Conservation (phyloP, 2,797 vertebrate genomes). For the Pitangus sulphuratus region DNA sequence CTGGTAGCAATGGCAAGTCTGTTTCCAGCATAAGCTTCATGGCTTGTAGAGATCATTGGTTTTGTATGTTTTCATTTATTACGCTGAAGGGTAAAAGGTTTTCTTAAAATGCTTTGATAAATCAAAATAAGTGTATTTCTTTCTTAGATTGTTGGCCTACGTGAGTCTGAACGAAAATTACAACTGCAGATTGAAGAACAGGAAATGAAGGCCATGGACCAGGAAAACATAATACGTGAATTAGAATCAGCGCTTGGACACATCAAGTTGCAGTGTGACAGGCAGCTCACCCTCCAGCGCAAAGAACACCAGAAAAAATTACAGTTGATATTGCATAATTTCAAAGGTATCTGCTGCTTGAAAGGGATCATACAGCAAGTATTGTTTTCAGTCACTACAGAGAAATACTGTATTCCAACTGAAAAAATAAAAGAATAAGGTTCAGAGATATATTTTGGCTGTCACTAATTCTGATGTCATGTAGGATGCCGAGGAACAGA, state of each 20-base stretch:
- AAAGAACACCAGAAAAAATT: conserved; percentile 86
- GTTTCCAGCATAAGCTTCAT: background rate
- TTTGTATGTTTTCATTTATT: background rate
- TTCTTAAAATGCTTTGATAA: background rate
- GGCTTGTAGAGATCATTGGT: background rate
- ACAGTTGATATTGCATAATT: conserved; percentile 82
- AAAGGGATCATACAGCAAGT: background rate
- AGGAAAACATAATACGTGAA: conserved; percentile 73
- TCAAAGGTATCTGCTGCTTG: conserved; percentile 78
- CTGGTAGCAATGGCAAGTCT: background rate
- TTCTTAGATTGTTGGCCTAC: conserved; percentile 85
- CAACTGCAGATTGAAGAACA: conserved; percentile 83
- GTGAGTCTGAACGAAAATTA: conserved; percentile 79
- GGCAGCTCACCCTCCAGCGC: conserved; percentile 83
- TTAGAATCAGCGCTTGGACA: conserved; percentile 82
- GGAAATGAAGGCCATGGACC: conserved; percentile 80
- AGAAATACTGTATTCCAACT: background rate
- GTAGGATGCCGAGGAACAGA: background rate
- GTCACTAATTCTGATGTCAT: background rate
- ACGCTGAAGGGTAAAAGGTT: background rate
- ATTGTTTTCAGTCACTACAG: background rate
- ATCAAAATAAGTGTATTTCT: background rate
- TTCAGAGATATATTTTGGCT: background rate
- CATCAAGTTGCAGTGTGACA: conserved; percentile 83
- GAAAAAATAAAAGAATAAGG: background rate